Base-by-base conservation (phyloP, 2,113 vertebrate genomes). In the Bettongia penicillata region DNA sequence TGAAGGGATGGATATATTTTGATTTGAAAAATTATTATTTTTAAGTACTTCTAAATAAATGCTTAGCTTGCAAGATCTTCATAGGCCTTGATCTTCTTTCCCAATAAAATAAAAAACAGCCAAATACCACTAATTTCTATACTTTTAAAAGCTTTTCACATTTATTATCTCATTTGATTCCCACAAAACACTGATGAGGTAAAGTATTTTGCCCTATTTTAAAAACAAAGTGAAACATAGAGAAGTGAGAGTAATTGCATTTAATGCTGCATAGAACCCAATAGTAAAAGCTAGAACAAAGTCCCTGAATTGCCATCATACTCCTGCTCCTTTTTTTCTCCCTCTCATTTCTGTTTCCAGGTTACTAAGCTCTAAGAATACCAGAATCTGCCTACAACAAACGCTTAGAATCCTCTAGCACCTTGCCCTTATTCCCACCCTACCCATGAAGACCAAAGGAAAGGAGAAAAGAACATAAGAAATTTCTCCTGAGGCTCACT, bases 331-430 rank as follows among this genome's bases (percentile, higher is more conserved):
- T 84, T 61, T 68, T 77, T 77, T 84, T 84, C 16, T 48, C 90
- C 55, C 22, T 5, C 16, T 50, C 28, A 84, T 43, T 91, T 95
- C 25, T 90, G 90, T 53, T 77, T 93, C 91, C 8, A 90, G 94
- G 93, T 28, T 23, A 5, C 26, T n/a, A 43, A 91, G 57, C 68
- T 94, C 68, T 89, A 91, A 94, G 89, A 49, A 53, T 53, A 91
- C 26, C 2, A 77, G 1, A 24, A 51, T 48, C 31, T 14, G 43
- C 28, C 91, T n/a, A 31, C 16, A 55, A 22, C 23, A 37, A 37
- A 68, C 16, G 61, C 61, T 68, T 68, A 68, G 57, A 37, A 68
- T 68, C 89, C 22, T 92, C 11, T 2, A 49, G 53, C 11, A 8
- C 55, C 91, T 43, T 23, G 3, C 8, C 14, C 49, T 90, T 25